Base-by-base conservation (phyloP, 2,797 vertebrate species). In the Sebastes matsubarae region DNA sequence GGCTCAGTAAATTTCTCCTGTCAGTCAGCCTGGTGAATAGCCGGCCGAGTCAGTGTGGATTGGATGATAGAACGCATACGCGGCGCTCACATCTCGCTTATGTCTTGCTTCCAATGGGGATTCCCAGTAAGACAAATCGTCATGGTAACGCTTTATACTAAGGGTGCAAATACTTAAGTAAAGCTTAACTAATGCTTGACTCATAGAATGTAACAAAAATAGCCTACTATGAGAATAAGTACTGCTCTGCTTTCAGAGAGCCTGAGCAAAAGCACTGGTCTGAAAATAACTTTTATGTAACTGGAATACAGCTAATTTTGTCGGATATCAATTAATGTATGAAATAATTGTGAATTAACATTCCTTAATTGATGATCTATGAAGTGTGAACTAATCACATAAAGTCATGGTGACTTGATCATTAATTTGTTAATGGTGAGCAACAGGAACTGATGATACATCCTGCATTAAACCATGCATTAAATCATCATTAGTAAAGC, bases 221-320 rank as follows among this genome's bases (percentile, higher is more conserved):
- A 55, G 54, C 22, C 18, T 12, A 55, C 22, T 54, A 22, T n/a
- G 50, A 54, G 50, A n/a, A 0, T 5, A 54, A 0, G 4, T 1
- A n/a, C 24, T 57, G 22, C 24, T 57, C 11, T 25, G 54, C 54
- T 27, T 58, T 58, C 2, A 27, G 55, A 59, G 27, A 29, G 8
- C 2, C 57, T 25, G 55, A 58, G 52, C 20, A 54, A 54, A 54
- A 10, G 52, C 52, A 55, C 8, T 0, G 22, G 22, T 10, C 25
- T 29, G 57, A 59, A 29, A 59, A 29, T 0, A 24, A 54, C 13
- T 58, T 8, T 14, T 14, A 29, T 59, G 1, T 29, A 3, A 60
- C 58, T 11, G 0, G 11, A 63, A 63, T 22, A 1, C 10, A 22
- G 11, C 30, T 34, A 12, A 32, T 32, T n/a, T 61, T 0, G 59